Evolutionary conservation across 2,888 invertebrate species (phyloP).

Genomic region (Troides aeacus): DNA sequence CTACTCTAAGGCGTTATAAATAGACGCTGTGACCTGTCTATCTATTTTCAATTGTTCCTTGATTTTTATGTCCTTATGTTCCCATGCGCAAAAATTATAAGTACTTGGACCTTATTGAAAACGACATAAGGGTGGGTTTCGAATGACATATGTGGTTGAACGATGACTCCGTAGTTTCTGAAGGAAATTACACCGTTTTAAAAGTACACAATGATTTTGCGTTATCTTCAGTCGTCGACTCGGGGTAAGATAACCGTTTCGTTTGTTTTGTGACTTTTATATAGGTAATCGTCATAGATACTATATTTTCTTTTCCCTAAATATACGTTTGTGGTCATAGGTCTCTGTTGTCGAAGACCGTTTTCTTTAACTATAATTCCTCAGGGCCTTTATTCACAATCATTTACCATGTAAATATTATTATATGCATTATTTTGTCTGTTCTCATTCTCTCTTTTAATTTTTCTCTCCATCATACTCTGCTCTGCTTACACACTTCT

Average conservation of each 20-base stretch:
- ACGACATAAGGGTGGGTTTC: conserved; percentile 55
- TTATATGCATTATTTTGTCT: no score
- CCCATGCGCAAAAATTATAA: conserved; percentile 46
- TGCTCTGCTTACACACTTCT: no score
- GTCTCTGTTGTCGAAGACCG: no score
- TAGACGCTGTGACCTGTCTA: no score
- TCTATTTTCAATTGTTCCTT: conserved; percentile 30
- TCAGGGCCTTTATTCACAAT: no score
- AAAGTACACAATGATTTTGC: conserved; percentile 67
- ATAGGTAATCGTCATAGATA: neutral
- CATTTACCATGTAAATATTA: no score
- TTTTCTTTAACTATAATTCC: no score
- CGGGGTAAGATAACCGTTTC: conserved; percentile 35
- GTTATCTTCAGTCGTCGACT: conserved; percentile 52
- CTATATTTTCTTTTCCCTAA: no score
- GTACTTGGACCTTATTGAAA: conserved; percentile 54
- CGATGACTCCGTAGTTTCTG: conserved; percentile 63
- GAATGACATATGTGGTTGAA: conserved; percentile 67
- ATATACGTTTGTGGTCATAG: no score
- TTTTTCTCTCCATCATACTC: no score
- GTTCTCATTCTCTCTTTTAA: no score
- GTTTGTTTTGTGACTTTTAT: conserved; percentile 28
- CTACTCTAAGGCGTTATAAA: no score
- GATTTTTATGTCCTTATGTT: conserved; percentile 43
- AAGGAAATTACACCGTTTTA: conserved; percentile 72